Evolutionary conservation across 1,140 invertebrate species (phyloP).

Genomic region (Antheraea pernyi): DNA sequence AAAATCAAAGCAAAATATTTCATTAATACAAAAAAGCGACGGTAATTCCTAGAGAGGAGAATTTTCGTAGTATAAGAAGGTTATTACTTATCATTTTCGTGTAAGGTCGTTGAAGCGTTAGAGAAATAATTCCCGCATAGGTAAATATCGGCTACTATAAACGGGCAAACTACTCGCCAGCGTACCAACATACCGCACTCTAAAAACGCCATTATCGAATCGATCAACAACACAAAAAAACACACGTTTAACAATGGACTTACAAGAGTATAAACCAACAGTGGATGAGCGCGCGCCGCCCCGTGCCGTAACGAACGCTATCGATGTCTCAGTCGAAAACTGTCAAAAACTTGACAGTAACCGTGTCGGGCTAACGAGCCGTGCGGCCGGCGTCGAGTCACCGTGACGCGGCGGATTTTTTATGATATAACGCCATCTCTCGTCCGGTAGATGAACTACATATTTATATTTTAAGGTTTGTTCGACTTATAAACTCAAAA

Average conservation of each 20-base stretch:
- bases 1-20: too few relatives aligned
- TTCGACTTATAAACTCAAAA: too few relatives aligned
- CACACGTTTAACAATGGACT: conserved; percentile 57
- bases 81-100: too few relatives aligned
- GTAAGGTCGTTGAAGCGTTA: not conserved
- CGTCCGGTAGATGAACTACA: conserved; percentile 40
- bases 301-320: conserved; percentile 62
- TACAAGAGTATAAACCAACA: conserved; percentile 65
- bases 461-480: too few relatives aligned
- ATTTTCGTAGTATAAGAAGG: too few relatives aligned
- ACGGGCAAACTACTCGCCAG: not conserved
- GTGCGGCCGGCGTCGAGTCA: conserved; percentile 51
- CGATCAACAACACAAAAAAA: conserved; percentile 25
- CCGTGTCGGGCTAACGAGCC: conserved; percentile 73
- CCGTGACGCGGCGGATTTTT: conserved; percentile 49
- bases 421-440: conserved; percentile 55
- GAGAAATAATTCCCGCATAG: conserved; percentile 3
- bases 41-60: too few relatives aligned
- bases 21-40: too few relatives aligned
- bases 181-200: not conserved
- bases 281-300: conserved; percentile 29
- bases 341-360: conserved; percentile 74
- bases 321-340: conserved; percentile 77
- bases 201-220: not conserved
- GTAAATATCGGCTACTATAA: not conserved